Evolutionary conservation across 2,888 invertebrate genomes (phyloP), one percentile per base, ranked within the genome.

Genomic region (Brenthis ino): DNA sequence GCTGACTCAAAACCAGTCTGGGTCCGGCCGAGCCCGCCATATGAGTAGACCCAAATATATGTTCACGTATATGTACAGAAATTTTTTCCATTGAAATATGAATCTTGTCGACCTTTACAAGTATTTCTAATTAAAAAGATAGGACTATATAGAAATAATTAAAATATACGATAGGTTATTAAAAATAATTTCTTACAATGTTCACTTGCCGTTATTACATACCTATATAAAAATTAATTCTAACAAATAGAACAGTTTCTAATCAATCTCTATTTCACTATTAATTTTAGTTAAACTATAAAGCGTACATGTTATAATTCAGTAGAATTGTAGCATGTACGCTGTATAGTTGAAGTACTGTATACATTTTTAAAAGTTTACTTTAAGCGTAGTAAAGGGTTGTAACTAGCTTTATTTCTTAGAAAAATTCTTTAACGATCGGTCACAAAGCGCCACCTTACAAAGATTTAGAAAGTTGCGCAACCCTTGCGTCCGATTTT

Each of bases 391-490:
- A 65, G 64, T 16, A 81, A 84, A 85, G 87, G 84, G 84, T 85
- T 80, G 82, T 89, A 84, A 89, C 89, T 91, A 91, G 90, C 89
- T 85, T 87, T 79, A 82, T 80, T 91, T 91, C 92, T 79, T 68
- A 86, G 89, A 90, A 90, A 81, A 76, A 68, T 72, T 80, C 79
- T 81, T 79, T 77, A 79, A 75, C 74, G 75, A 77, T 80, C 74
- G 73, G 71, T 73, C 80, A 74, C 81, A 85, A 86, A 85, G 77
- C 80, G 82, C 83, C 85, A 89, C 87, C 88, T 91, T 84, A 91
- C 90, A 91, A 92, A 84, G 89, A 82, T 87, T 89, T 91, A 89
- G 93, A 93, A 93, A 93, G 93, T 93, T 93, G 87, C 85, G 88
- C 91, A 93, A 93, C 92, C 91, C 91, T 92, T 88, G 85, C 86